phyloP scores from a whole-genome alignment of 2,797 vertebrate genomes.

The Linurgus olivaceus region DNA sequence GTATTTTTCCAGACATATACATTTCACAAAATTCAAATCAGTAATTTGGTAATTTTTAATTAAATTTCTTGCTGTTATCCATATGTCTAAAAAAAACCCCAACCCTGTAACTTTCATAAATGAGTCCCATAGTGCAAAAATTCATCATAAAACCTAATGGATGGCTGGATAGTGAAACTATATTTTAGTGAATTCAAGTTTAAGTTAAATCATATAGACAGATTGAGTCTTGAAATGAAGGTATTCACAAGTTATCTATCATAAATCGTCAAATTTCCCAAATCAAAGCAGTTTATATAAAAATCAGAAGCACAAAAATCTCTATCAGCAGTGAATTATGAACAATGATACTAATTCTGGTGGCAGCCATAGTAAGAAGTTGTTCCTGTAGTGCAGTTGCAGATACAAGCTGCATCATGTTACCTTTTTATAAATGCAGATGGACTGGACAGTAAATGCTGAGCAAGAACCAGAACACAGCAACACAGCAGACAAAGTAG shows the following conservation, averaged over 20 bases:
- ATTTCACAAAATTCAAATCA: not conserved
- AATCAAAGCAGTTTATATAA: not conserved
- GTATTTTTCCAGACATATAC: not conserved
- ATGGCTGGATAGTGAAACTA: not conserved
- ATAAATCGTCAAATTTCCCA: not conserved
- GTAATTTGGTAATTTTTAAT: not conserved
- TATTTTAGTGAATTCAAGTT: not conserved
- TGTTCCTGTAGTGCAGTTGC: not conserved
- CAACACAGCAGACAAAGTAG: not conserved
- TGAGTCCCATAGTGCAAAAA: not conserved
- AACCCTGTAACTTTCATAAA: not conserved
- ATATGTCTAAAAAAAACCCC: not conserved
- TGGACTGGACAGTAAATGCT: not conserved
- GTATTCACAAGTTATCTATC: not conserved
- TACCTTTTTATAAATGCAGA: not conserved
- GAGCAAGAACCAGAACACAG: not conserved
- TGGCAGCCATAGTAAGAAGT: not conserved
- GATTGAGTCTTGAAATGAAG: not conserved
- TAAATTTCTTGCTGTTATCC: not conserved
- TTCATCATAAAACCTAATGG: not conserved
- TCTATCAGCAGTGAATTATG: not conserved
- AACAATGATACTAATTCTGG: not conserved
- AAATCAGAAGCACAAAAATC: not conserved
- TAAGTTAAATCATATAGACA: not conserved
- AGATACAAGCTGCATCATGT: fast-evolving